Conservation (phyloP, 2,888 invertebrate species). For the Torymus texanus region DNA sequence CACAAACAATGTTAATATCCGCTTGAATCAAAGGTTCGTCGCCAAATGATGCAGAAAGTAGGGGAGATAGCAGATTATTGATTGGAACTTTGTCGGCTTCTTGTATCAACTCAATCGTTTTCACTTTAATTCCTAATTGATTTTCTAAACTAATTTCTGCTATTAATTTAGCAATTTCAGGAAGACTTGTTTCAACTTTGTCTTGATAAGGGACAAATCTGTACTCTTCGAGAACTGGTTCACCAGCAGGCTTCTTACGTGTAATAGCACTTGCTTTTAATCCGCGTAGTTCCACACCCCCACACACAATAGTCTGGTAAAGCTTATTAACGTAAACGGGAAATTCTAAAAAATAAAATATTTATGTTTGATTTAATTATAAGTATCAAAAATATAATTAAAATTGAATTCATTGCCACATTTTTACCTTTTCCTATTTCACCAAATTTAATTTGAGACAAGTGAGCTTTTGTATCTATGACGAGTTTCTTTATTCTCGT, state of each 20-base stretch:
- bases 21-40: constrained; percentile 84
- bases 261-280: constrained; percentile 78
- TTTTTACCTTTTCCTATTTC: constrained; percentile 66
- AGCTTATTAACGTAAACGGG: constrained; percentile 72
- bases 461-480: constrained; percentile 77
- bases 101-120: constrained; percentile 70
- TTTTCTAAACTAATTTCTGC: constrained; percentile 78
- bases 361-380: neutral
- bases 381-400: neutral
- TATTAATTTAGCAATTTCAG: constrained; percentile 68
- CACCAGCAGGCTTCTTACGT: constrained; percentile 74
- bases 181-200: constrained; percentile 60
- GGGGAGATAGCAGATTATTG: constrained; percentile 75
- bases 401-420: too few relatives aligned
- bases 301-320: constrained; percentile 75
- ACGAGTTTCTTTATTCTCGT: constrained; percentile 78
- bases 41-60: constrained; percentile 79
- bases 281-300: constrained; percentile 79
- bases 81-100: constrained; percentile 61
- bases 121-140: constrained; percentile 67
- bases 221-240: constrained; percentile 78
- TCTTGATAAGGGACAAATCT: constrained; percentile 77
- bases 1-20: constrained; percentile 78
- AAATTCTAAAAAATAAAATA: constrained; percentile 66
- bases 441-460: constrained; percentile 61